Evolutionary conservation across 2,113 vertebrate genomes (phyloP), one percentile per base, ranked within the genome.

Genomic region (Callipepla californica): DNA sequence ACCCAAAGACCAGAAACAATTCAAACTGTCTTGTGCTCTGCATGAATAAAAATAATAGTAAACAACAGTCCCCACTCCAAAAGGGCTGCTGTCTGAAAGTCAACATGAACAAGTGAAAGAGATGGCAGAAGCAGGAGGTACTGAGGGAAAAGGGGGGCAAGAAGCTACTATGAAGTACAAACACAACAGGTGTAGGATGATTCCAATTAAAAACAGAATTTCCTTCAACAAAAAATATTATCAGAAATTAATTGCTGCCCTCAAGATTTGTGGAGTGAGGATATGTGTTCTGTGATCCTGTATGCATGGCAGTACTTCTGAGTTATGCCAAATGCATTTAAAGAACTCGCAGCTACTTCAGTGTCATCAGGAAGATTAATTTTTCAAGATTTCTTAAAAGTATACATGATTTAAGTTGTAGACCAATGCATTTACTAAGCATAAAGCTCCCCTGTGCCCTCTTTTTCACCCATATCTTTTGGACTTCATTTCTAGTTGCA

Each of bases 311-410:
- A 81, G 13, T 50, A 50, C 30, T 81, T 51, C 38, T 66, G 26
- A 55, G 58, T 89, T 82, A 81, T 55, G 85, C 40, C 47, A 63
- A 47, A 51, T 55, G 40, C 44, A 80, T 44, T 12, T 51, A 45
- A 63, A 84, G 58, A 82, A 21, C 70, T 76, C 68, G 3, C 19
- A 90, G 51, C 42, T 80, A 14, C 57, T 65, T 80, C 16, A 48
- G 59, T 44, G 17, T 70, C 81, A 61, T 12, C 14, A 74, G 22
- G 50, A 85, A 75, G 51, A 22, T 65, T 68, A 72, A 53, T 74
- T 92, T 94, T 92, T 88, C 51, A 47, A 58, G 47, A 58, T 44
- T 7, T 80, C 19, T 67, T 70, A 85, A 28, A 17, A 89, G 42
- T 68, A 36, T 26, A 25, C 18, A 20, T 25, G 22, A 67, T 85